Evolutionary conservation across 2,113 vertebrate species (phyloP), one percentile per base, ranked within the genome.

Genomic region (Petromus typicus): DNA sequence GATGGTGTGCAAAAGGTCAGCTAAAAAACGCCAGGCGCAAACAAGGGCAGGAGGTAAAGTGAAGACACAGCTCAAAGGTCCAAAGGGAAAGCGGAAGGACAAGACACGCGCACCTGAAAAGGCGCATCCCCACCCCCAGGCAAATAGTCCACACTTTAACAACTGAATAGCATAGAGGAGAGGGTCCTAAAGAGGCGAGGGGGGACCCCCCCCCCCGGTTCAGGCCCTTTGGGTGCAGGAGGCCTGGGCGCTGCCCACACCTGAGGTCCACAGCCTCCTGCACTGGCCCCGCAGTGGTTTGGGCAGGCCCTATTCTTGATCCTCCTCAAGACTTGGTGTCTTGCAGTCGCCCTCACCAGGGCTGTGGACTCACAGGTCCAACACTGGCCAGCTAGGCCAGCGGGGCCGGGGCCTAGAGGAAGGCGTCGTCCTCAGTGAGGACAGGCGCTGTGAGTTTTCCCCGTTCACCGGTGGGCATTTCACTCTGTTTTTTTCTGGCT

Each of bases 11-110:
- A 56, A 97, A 93, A 96, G 76, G 40, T 78, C 27, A 1, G 59
- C 89, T 89, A 51, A 80, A 93, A 88, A 59, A 84, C 90, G 75
- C 43, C 75, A 54, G n/a, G 3, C 5, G 23, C 20, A 89, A 91
- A 89, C 57, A 80, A 67, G 76, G 80, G 40, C 84, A 67, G 80
- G 43, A 94, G 95, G 83, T 48, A 54, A 89, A 86, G 54, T 64
- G 75, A 93, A 90, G 88, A 81, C 78, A 56, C 13, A 37, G 92
- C 92, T 87, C 95, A 93, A 93, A 95, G 96, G 87, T 94, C 92
- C 85, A 51, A 64, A 81, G 63, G 69, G 85, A 79, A 45, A 75
- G 54, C 7, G 23, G 32, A 82, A 79, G 34, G 57, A 5, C 79
- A 40, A 40, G 87, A 73, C 67, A n/a, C 34, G 2, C 76, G 34